Base-by-base conservation (phyloP, 2,888 invertebrate genomes). In the Cylindroiulus punctatus region DNA sequence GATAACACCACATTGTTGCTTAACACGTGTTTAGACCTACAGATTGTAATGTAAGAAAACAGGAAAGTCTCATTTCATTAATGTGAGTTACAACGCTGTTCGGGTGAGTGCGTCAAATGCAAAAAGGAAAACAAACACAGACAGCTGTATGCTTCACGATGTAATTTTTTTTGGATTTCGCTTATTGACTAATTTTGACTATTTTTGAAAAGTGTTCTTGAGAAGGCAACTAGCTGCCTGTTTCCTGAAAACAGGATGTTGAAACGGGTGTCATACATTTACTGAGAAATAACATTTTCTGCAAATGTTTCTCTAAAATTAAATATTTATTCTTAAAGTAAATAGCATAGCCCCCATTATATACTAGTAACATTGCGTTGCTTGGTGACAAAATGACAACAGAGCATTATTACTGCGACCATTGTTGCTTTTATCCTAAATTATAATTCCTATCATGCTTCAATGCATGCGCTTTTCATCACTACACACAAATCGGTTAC, bases 341-440 rank as follows among this genome's bases (percentile, higher is more conserved):
- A 52, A 52, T 14, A 52, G 5, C 52, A n/a, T 52, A 0, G 4
- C 5, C 17, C 17, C 8, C 52, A 14, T 52, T 52, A 19, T 7
- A n/a, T 14, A n/a, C n/a, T n/a, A n/a, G n/a, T n/a, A 7, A n/a
- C n/a, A 52, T 52, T 52, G 52, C 14, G 52, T 52, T 52, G 52
- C 52, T 52, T 52, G n/a, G 52, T 52, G n/a, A 52, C 52, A 4
- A n/a, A n/a, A 0, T n/a, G 44, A 8, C 44, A 44, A 52, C 52
- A 14, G n/a, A 52, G 52, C 19, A n/a, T 52, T 10, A 44, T n/a
- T 52, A 52, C n/a, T n/a, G 52, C 52, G 19, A 52, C 52, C 10
- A 52, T n/a, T n/a, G 52, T n/a, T n/a, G 52, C 52, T 52, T 52
- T 52, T 52, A 52, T 52, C n/a, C n/a, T 8, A n/a, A n/a, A 52